These are phyloP conservation scores for Aleiodes sp. DNA, from an alignment of 1,140 invertebrate species.

Conservation along the genomic window DNA sequence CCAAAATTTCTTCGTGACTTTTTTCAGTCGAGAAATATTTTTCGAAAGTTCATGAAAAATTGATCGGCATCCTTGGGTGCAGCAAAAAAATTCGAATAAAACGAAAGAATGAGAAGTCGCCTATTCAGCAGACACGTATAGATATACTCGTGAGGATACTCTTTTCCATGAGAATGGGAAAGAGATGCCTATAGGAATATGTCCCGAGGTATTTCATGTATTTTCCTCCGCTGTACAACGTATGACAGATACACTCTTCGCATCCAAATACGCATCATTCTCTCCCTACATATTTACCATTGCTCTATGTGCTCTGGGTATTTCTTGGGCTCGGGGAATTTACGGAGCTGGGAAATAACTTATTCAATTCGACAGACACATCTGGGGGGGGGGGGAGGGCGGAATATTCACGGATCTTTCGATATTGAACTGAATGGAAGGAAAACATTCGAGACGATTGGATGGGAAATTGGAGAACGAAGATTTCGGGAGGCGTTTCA, in stretches of 20 bases:
- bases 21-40: too few species aligned
- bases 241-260: slow-evolving; percentile 16
- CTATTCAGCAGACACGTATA: background rate
- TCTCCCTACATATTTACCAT: background rate
- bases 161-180: background rate
- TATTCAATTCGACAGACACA: slow-evolving; percentile 38
- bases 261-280: slow-evolving; percentile 29
- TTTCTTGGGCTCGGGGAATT: slow-evolving; percentile 23
- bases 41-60: too few species aligned
- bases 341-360: slow-evolving; percentile 33
- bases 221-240: slow-evolving; percentile 8
- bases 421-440: background rate
- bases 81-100: too few species aligned
- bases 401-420: slow-evolving; percentile 31
- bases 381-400: slow-evolving; percentile 16
- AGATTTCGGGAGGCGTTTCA: too few species aligned
- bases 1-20: too few species aligned
- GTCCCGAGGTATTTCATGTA: slow-evolving; percentile 18
- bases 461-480: too few species aligned
- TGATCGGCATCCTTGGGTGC: too few species aligned
- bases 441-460: too few species aligned
- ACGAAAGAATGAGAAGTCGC: background rate
- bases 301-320: slow-evolving; percentile 11
- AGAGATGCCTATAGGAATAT: slow-evolving; percentile 8
- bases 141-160: background rate